Conservation (phyloP, 1,140 invertebrate genomes). For the Aphelinus certus region DNA sequence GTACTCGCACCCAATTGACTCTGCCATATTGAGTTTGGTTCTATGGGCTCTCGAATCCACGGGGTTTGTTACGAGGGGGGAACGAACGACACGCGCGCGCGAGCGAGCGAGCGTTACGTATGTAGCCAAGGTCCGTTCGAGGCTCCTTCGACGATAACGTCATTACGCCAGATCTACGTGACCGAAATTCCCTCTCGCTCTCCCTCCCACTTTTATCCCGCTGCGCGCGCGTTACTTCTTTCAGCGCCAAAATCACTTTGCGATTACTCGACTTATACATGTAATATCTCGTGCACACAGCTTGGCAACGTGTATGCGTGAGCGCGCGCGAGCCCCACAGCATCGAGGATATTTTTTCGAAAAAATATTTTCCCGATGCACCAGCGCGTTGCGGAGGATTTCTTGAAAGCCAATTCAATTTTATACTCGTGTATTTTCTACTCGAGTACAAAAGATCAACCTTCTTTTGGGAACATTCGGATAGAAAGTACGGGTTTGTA, state of each 20-base stretch:
- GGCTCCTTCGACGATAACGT: conserved; percentile 53
- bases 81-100: conserved; percentile 9
- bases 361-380: no score
- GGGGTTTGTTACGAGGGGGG: conserved; percentile 36
- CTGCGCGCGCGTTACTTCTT: background rate
- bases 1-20: conserved; percentile 60
- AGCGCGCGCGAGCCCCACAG: no score
- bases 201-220: no score
- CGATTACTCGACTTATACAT: background rate
- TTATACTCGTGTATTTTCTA: no score
- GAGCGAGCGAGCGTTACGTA: conserved; percentile 43
- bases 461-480: no score
- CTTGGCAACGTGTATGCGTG: no score
- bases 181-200: conserved; percentile 52
- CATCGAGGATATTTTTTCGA: no score
- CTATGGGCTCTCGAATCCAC: conserved; percentile 58
- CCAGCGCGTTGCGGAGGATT: no score
- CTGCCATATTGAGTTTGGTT: conserved; percentile 62
- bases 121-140: conserved; percentile 47
- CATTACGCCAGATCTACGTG: conserved; percentile 57
- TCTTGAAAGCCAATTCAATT: no score
- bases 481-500: no score
- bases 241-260: conserved; percentile 14
- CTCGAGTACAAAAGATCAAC: no score
- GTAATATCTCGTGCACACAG: no score